phyloP scores from a whole-genome alignment of 2,113 vertebrate genomes.

The Ifrita kowaldi region DNA sequence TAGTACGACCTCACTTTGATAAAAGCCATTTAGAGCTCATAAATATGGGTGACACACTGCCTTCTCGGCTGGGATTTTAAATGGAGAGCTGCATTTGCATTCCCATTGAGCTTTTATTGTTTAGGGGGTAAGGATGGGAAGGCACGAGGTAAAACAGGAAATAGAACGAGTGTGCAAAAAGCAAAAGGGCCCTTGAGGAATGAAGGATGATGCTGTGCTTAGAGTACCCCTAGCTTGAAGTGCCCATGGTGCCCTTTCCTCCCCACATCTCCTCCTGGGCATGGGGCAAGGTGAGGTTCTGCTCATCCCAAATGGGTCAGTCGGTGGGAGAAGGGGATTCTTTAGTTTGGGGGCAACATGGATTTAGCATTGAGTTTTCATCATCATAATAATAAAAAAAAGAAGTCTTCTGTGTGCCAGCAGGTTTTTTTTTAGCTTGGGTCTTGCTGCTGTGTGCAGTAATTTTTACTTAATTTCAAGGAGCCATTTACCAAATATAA shows the following conservation, averaged over 20 bases:
- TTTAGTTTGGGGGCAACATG: accelerated
- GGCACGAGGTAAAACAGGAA: background rate
- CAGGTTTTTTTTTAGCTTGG: background rate
- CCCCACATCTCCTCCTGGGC: background rate
- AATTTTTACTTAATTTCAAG: background rate
- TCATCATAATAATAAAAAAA: background rate
- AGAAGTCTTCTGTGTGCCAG: background rate
- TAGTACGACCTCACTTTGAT: conserved; percentile 76
- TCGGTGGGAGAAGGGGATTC: accelerated
- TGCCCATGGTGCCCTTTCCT: background rate
- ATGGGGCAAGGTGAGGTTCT: background rate
- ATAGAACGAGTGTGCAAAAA: background rate
- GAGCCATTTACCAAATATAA: background rate
- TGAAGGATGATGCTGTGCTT: background rate
- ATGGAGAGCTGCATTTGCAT: conserved; percentile 61
- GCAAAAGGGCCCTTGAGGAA: background rate
- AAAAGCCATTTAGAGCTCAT: conserved; percentile 79
- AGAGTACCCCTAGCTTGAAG: background rate
- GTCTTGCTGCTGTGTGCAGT: background rate
- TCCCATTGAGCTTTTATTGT: conserved; percentile 65
- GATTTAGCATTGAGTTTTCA: background rate
- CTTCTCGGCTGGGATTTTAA: conserved; percentile 56
- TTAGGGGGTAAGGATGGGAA: conserved; percentile 6
- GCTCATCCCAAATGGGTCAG: background rate
- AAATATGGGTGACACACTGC: conserved; percentile 73